Base-by-base conservation (phyloP, 1,140 invertebrate genomes). In the Hydropsyche tenuis region DNA sequence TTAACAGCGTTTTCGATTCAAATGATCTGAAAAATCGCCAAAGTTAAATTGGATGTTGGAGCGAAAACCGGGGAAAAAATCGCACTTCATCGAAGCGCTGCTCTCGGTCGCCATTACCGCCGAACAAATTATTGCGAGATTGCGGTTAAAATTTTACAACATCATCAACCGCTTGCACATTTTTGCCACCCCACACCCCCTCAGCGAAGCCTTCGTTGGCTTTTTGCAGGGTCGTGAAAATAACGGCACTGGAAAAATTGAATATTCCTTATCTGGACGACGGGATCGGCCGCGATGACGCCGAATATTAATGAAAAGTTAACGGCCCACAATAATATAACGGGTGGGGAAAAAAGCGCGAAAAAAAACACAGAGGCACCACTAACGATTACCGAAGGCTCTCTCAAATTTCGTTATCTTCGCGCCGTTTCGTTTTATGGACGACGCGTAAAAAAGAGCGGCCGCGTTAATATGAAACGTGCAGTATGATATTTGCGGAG, bases 271-370 rank as follows among this genome's bases (percentile, higher is more conserved):
- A 60, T 60, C 56, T 60, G 56, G 51, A 9, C 9, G 18, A 22
- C 51, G 51, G 16, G 22, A 53, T 53, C 51, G 51, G 48, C 16
- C 6, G 1, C 48, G 48, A 20, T 53, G 16, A n/a, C 9, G 48
- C n/a, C 14, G 63, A 43, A 65, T 45, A 68, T 68, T 68, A 68
- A 68, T 68, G 65, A 68, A 68, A 68, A 68, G 42, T 68, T 68
- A 68, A 68, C 23, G 43, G 42, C 22, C 6, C 65, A 27, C 30
- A 37, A 37, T 37, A 37, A 37, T 37, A 37, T 37, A 37, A 37
- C 3, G n/a, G n/a, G n/a, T n/a, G n/a, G 9, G 30, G 30, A 37
- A 9, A 4, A 3, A 3, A 4, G 30, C 30, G 9, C 9, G 9
- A 37, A 37, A 37, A 37, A 37, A 37, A 37, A 37, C n/a, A n/a